phyloP scores from a whole-genome alignment of 2,888 invertebrate species.

The Hedychridium roseum region DNA sequence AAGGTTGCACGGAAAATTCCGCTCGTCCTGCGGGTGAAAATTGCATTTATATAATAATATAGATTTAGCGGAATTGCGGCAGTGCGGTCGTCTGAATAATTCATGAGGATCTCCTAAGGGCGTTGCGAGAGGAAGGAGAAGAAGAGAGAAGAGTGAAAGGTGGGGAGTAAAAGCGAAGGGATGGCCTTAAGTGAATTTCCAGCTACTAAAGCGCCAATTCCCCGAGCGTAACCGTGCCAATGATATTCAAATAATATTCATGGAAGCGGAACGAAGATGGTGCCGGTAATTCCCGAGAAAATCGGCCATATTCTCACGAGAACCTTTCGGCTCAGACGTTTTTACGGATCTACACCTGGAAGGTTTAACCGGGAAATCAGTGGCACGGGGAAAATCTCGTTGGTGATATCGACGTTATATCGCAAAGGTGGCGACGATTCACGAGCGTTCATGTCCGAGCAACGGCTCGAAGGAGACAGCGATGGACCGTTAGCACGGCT shows the following conservation, averaged over 20 bases:
- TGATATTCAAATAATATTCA: slow-evolving; percentile 29
- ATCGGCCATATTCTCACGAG: too few relatives aligned
- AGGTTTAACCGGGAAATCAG: too few relatives aligned
- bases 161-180: not conserved
- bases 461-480: too few relatives aligned
- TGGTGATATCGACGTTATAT: too few relatives aligned
- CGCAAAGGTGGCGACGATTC: too few relatives aligned
- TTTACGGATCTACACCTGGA: too few relatives aligned
- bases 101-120: slow-evolving; percentile 26
- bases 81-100: slow-evolving; percentile 26
- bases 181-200: slow-evolving; percentile 30
- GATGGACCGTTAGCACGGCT: slow-evolving; percentile 55
- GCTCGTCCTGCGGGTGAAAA: slow-evolving; percentile 7
- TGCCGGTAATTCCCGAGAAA: not conserved
- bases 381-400: too few relatives aligned
- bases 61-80: slow-evolving; percentile 15
- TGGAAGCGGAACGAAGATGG: not conserved
- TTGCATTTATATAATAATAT: slow-evolving; percentile 19
- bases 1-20: slow-evolving; percentile 14
- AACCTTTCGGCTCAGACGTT: too few relatives aligned
- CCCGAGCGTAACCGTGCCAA: slow-evolving; percentile 9
- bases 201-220: slow-evolving; percentile 22
- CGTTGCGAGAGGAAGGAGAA: slow-evolving; percentile 26
- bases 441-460: too few relatives aligned
- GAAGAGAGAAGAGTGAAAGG: not conserved